Percentiles rank a stretch among this genome's conserved stretches.
Conservation (phyloP, 2,113 vertebrate species). For the Lasiurus borealis region DNA sequence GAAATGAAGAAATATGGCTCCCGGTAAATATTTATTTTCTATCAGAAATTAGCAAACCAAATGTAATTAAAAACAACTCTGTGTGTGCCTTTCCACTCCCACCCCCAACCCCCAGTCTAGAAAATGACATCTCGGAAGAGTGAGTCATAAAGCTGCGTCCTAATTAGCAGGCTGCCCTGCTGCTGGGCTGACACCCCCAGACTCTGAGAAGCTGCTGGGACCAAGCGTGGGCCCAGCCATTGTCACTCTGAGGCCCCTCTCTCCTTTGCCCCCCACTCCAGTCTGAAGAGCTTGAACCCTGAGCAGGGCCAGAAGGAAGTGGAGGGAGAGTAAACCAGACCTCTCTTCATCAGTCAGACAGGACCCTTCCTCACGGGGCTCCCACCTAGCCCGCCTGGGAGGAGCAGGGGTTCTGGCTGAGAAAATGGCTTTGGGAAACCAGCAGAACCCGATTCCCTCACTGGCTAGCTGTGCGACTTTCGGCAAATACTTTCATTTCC, state of each 20-base stretch:
- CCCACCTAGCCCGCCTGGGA: neutral
- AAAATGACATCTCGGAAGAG: slow-evolving; percentile 86
- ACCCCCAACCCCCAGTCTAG: slow-evolving; percentile 79
- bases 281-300: neutral
- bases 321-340: neutral
- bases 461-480: neutral
- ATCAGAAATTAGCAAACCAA: slow-evolving; percentile 94
- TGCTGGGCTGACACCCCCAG: slow-evolving; percentile 20
- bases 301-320: neutral
- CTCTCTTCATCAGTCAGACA: neutral
- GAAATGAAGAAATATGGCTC: slow-evolving; percentile 92
- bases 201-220: neutral
- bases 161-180: slow-evolving; percentile 87
- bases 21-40: slow-evolving; percentile 92
- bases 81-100: slow-evolving; percentile 77
- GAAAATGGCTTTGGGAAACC: neutral
- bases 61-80: slow-evolving; percentile 92
- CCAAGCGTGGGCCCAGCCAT: neutral
- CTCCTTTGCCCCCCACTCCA: neutral
- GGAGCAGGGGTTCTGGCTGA: neutral
- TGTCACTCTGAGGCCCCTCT: neutral
- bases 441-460: neutral
- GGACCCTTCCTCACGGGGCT: too few species aligned
- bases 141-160: slow-evolving; percentile 85
- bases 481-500: neutral